Evolutionary conservation across 2,797 vertebrate species (phyloP).

Genomic region (Protonibea diacanthus): DNA sequence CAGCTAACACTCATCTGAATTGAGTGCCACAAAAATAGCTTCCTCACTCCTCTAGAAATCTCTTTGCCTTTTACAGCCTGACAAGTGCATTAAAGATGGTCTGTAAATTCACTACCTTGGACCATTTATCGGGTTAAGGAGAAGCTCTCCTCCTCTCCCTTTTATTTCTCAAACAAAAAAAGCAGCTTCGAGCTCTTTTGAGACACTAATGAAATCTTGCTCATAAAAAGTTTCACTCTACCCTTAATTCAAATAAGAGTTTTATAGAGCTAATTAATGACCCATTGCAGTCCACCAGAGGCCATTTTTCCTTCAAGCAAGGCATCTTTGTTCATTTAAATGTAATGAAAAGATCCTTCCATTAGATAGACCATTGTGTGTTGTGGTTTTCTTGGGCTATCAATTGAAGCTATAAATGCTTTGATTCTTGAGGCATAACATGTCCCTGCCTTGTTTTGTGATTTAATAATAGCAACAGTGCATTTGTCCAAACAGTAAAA

Average conservation of each 20-base stretch:
- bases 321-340: slow-evolving; percentile 63
- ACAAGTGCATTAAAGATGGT: slow-evolving; percentile 50
- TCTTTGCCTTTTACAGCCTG: slow-evolving; percentile 41
- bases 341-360: slow-evolving; percentile 53
- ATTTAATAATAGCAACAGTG: neutral
- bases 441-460: slow-evolving; percentile 5
- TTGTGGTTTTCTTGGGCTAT: slow-evolving; percentile 12
- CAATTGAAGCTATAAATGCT: slow-evolving; percentile 24
- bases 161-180: slow-evolving; percentile 49
- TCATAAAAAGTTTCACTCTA: slow-evolving; percentile 49
- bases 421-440: slow-evolving; percentile 20
- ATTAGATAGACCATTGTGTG: slow-evolving; percentile 20
- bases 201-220: slow-evolving; percentile 54
- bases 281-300: slow-evolving; percentile 47
- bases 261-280: slow-evolving; percentile 67
- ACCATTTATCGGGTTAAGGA: slow-evolving; percentile 54
- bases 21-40: slow-evolving; percentile 61
- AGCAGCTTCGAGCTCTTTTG: slow-evolving; percentile 46
- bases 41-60: slow-evolving; percentile 43
- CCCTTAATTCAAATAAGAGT: slow-evolving; percentile 56
- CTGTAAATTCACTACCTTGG: slow-evolving; percentile 50
- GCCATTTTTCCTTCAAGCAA: slow-evolving; percentile 55
- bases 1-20: slow-evolving; percentile 56
- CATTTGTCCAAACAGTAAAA: neutral
- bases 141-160: slow-evolving; percentile 15